A percentile compares a stretch with the other conserved stretches of the same genome.
Evolutionary conservation across 2,888 invertebrate genomes (phyloP).

Genomic region (Helobdella robusta): DNA sequence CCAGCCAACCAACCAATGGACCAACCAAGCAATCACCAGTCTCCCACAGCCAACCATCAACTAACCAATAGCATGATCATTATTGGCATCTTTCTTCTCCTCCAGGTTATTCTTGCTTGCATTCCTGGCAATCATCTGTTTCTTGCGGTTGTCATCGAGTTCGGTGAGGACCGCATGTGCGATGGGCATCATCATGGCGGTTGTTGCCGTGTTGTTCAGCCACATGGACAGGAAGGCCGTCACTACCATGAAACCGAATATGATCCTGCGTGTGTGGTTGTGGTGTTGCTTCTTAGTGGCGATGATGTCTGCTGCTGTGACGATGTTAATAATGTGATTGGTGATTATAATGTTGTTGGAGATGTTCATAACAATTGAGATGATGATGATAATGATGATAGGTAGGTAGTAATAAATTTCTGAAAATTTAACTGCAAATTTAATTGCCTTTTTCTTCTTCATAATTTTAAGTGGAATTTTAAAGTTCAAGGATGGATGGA

Average conservation of each 20-base stretch:
- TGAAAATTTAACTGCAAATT: too few relatives aligned
- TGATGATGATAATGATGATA: too few relatives aligned
- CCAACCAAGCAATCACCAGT: neutral
- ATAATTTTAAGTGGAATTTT: too few relatives aligned
- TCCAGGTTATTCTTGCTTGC: neutral
- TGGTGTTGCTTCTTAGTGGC: too few relatives aligned
- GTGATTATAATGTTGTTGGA: too few relatives aligned
- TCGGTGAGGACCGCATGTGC: conserved; percentile 55
- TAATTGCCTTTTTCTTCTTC: too few relatives aligned
- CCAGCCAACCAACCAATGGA: neutral
- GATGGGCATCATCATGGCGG: conserved; percentile 48
- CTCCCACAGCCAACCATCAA: neutral
- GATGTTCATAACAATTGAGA: too few relatives aligned
- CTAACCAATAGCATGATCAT: conserved; percentile 6
- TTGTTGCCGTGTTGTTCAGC: conserved; percentile 82
- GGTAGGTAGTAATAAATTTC: too few relatives aligned
- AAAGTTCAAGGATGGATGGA: too few relatives aligned
- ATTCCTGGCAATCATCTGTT: neutral
- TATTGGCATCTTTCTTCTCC: too few relatives aligned
- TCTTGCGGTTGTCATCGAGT: conserved; percentile 45
- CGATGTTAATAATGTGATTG: too few relatives aligned
- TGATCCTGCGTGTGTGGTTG: conserved; percentile 54
- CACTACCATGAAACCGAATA: conserved; percentile 73
- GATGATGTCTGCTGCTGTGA: too few relatives aligned
- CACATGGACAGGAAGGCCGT: conserved; percentile 92